Percentiles rank a stretch among this genome's conserved stretches.
Evolutionary conservation across 2,797 vertebrate genomes (phyloP).

Genomic region (Cottoperca gobio): DNA sequence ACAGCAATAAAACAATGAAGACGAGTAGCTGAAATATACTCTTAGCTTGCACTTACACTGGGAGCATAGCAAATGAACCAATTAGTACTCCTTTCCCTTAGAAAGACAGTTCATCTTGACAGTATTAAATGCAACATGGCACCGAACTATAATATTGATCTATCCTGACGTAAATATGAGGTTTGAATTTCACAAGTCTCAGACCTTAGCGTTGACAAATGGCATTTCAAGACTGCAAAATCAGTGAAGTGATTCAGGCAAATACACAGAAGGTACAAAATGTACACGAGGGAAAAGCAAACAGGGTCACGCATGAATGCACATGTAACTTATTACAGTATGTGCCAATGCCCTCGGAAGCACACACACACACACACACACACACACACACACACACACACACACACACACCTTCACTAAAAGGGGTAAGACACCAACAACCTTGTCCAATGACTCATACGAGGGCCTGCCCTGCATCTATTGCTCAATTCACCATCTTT

Average conservation of each 20-base stretch:
- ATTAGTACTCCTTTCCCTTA: neutral
- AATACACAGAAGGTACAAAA: slow-evolving; percentile 52
- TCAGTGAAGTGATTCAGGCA: slow-evolving; percentile 47
- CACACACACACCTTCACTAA: slow-evolving; percentile 28
- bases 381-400: slow-evolving; percentile 30
- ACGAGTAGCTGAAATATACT: neutral
- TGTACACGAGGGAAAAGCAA: slow-evolving; percentile 51
- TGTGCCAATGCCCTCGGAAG: slow-evolving; percentile 32
- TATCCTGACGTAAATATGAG: slow-evolving; percentile 3
- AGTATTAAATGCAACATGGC: slow-evolving; percentile 16
- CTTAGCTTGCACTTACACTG: neutral
- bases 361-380: slow-evolving; percentile 19
- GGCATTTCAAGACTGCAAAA: slow-evolving; percentile 35
- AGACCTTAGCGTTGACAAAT: slow-evolving; percentile 37
- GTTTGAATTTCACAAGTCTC: slow-evolving; percentile 5
- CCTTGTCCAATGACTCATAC: slow-evolving; percentile 46
- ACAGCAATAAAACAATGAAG: slow-evolving; percentile 24
- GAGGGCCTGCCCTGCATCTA: neutral
- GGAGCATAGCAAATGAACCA: neutral
- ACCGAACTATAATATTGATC: slow-evolving; percentile 8
- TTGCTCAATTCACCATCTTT: neutral
- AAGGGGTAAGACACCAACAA: slow-evolving; percentile 40
- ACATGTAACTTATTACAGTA: slow-evolving; percentile 28
- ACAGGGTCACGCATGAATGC: slow-evolving; percentile 37
- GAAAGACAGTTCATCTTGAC: neutral